A percentile compares a stretch with the other conserved stretches of the same genome.
Evolutionary conservation across 2,888 invertebrate genomes (phyloP).

Genomic region (Mesorhabditis sp.): DNA sequence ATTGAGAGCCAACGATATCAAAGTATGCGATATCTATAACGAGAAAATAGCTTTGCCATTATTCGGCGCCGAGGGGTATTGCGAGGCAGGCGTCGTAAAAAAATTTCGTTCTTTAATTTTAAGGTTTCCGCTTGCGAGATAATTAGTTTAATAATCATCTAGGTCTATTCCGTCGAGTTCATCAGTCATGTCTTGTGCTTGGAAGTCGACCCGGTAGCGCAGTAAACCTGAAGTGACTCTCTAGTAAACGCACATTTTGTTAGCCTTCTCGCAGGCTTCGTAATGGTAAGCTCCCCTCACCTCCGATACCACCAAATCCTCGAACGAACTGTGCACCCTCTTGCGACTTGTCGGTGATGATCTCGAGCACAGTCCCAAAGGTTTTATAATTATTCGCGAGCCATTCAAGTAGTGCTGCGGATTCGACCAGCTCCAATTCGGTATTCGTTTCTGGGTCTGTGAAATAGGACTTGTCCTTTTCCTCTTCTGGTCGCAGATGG

Average conservation of each 20-base stretch:
- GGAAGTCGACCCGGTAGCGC: conserved; percentile 98
- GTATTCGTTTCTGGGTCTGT: conserved; percentile 98
- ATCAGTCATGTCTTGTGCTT: conserved; percentile 84
- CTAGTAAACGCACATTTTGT: no score
- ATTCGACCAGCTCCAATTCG: conserved; percentile 93
- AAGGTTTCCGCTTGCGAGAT: neutral
- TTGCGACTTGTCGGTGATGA: conserved; percentile 97
- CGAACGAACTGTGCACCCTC: conserved; percentile 99
- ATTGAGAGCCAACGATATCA: no score
- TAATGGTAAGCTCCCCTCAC: conserved; percentile 62
- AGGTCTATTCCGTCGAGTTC: conserved; percentile 83
- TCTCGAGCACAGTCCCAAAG: conserved; percentile 87
- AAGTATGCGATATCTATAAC: no score
- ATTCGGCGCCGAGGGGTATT: neutral
- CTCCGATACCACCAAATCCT: conserved; percentile 99
- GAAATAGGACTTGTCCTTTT: conserved; percentile 97
- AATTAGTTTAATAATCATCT: conserved; percentile 38
- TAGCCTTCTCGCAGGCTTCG: no score
- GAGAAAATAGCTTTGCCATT: no score
- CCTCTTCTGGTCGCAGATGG: conserved; percentile 93
- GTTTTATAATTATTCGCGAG: conserved; percentile 62
- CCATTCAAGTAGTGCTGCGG: conserved; percentile 96
- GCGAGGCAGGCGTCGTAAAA: neutral
- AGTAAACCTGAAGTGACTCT: conserved; percentile 74
- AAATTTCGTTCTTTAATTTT: neutral